Conservation (phyloP, 1,140 invertebrate species). For the Zeugodacus cucurbitae region DNA sequence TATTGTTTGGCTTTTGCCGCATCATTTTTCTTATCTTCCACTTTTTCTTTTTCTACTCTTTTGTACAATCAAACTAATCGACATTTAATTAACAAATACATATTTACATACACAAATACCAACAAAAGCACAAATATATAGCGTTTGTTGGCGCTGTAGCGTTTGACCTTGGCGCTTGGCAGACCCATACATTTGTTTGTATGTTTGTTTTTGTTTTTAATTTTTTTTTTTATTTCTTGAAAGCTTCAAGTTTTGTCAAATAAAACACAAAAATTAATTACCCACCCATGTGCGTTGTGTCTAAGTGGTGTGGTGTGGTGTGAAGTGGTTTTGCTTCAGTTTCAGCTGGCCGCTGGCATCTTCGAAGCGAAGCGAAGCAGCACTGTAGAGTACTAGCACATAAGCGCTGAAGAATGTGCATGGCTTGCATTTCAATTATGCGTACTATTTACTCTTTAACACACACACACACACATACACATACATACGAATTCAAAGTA, state of each 20-base stretch:
- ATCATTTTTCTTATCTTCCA: not conserved
- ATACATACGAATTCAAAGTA: not conserved
- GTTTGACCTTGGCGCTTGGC: not conserved
- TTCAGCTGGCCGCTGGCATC: not conserved
- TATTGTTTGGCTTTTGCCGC: not conserved
- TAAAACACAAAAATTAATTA: slow-evolving; percentile 16
- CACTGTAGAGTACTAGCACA: not conserved
- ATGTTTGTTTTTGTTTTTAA: not conserved
- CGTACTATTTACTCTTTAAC: not conserved
- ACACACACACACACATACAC: not conserved
- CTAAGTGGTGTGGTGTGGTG: not conserved
- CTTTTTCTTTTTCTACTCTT: not conserved
- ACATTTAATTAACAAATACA: not conserved
- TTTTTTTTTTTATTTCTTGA: not conserved
- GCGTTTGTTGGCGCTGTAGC: not conserved
- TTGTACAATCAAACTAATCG: not conserved
- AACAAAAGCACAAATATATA: no score
- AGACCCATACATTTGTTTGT: not conserved
- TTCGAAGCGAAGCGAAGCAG: not conserved
- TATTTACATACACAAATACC: not conserved
- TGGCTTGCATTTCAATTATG: slow-evolving; percentile 26
- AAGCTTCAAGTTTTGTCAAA: slow-evolving; percentile 12
- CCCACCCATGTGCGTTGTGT: not conserved
- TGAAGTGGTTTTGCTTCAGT: not conserved
- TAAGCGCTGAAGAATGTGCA: not conserved